Evolutionary conservation across 1,140 invertebrate species (phyloP).

Genomic region (Neodiprion pinetum): DNA sequence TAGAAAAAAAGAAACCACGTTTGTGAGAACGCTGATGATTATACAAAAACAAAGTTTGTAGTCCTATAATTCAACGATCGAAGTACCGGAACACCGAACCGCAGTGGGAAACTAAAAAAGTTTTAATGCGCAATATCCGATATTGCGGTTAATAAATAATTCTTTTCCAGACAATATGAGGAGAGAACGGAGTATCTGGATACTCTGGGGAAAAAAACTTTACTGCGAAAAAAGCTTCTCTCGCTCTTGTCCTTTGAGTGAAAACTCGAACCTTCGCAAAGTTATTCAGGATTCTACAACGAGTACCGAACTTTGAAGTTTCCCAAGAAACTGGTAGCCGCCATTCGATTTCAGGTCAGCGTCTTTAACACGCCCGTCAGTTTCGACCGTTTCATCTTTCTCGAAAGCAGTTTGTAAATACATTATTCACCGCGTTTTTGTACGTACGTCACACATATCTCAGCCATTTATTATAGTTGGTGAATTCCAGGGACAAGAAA

Average conservation of each 20-base stretch:
- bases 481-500: too few relatives aligned
- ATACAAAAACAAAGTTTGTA: too few relatives aligned
- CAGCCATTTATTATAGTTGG: too few relatives aligned
- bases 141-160: conserved; percentile 6
- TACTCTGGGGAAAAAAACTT: not conserved
- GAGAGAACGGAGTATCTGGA: not conserved
- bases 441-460: too few relatives aligned
- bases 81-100: not conserved
- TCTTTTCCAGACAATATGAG: not conserved
- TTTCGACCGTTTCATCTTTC: too few relatives aligned
- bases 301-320: not conserved
- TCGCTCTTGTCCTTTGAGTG: not conserved
- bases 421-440: too few relatives aligned
- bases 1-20: too few relatives aligned
- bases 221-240: not conserved
- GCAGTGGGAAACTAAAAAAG: not conserved
- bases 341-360: too few relatives aligned
- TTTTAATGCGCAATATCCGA: not conserved
- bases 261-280: not conserved
- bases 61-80: too few relatives aligned
- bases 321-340: not conserved
- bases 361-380: too few relatives aligned
- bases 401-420: too few relatives aligned
- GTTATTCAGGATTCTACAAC: not conserved
- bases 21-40: too few relatives aligned